These are phyloP conservation scores for Carlito syrichta DNA, from an alignment of 2,113 vertebrate genomes.

Conservation along the genomic window DNA sequence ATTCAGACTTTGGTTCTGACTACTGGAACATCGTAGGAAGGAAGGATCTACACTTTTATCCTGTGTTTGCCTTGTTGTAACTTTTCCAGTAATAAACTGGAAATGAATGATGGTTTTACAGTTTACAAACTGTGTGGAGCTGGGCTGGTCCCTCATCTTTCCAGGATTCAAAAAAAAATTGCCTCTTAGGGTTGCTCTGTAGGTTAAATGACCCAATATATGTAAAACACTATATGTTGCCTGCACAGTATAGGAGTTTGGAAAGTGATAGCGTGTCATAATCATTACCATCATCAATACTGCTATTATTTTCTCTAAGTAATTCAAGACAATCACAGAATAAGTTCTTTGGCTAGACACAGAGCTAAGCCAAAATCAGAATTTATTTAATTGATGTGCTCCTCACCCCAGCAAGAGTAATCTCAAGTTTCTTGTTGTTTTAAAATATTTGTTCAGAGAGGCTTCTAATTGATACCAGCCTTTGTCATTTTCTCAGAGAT, in stretches of 20 bases:
- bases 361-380: background rate
- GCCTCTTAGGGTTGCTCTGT: background rate
- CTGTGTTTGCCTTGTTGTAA: background rate
- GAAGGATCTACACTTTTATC: background rate
- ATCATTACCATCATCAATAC: background rate
- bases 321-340: background rate
- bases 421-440: slow-evolving; percentile 49
- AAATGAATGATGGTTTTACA: background rate
- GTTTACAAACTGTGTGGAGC: background rate
- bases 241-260: background rate
- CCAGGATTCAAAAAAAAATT: background rate
- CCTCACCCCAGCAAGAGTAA: background rate
- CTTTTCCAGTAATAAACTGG: background rate
- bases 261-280: background rate
- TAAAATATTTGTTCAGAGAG: background rate
- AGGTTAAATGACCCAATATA: background rate
- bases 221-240: background rate
- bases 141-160: background rate
- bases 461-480: slow-evolving; percentile 49
- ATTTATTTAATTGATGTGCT: background rate
- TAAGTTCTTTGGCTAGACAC: background rate
- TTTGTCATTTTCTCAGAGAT: slow-evolving; percentile 53
- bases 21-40: background rate
- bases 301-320: background rate
- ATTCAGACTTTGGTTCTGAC: background rate